Base-by-base conservation (phyloP, 1,140 invertebrate genomes). In the Camponotus vicinus region DNA sequence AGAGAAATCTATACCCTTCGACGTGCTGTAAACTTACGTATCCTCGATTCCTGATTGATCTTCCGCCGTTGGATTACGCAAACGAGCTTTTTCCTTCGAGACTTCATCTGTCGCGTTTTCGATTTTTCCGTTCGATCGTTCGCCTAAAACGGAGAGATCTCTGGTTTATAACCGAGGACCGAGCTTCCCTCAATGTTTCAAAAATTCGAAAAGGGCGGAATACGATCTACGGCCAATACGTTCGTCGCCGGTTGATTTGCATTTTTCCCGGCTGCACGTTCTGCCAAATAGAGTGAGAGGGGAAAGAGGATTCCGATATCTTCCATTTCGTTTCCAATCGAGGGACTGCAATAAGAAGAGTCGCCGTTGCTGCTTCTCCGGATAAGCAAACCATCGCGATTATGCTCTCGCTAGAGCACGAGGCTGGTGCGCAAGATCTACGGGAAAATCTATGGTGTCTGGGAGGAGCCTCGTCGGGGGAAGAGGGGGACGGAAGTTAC, bases 341-440 rank as follows among this genome's bases (percentile, higher is more conserved):
- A 77, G 69, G 49, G 61, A 71, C 80, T 86, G 90, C 90, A 91
- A 91, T 92, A 92, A 91, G 86, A 91, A 67, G 69, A 92, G 79
- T 86, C 78, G 88, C 75, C 66, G 40, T 13, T 34, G 64, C 13
- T 78, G 78, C 76, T 83, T 89, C 86, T 79, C 52, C 80, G 79
- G 85, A 87, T 92, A 92, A 93, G 93, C 93, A 93, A 93, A 89
- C 90, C 88, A 86, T 91, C 86, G 77, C 27, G 87, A 84, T 82
- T 32, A 79, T 78, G 84, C 86, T 88, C 86, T 79, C 76, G 83
- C 57, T 27, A 59, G 59, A 71, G 71, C 64, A 70, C n/a, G 63
- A 80, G 71, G 15, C 61, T 52, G 55, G 52, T 34, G 52, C 34
- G 76, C 40, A 61, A 52, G 49, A 87, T 52, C 42, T 57, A 84